These are phyloP conservation scores for Pluvialis apricaria DNA, from an alignment of 2,113 vertebrate genomes.

Conservation along the genomic window DNA sequence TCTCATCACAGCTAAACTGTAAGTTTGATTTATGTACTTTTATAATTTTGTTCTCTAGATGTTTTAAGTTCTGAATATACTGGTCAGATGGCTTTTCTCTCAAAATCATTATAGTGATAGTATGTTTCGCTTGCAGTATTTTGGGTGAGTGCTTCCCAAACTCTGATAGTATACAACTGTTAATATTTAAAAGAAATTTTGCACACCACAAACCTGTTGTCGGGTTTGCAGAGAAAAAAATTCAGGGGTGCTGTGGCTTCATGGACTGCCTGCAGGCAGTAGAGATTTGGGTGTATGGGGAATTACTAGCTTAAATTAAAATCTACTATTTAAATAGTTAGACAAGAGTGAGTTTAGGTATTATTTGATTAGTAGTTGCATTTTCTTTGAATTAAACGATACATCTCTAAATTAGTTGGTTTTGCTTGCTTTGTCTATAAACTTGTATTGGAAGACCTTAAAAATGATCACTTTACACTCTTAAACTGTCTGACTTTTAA, in stretches of 20 bases:
- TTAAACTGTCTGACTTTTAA: background rate
- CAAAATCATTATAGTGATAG: background rate
- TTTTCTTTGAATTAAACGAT: background rate
- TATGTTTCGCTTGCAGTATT: background rate
- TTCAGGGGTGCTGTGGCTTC: background rate
- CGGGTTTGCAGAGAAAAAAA: background rate
- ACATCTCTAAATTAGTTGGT: background rate
- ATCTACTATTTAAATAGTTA: background rate
- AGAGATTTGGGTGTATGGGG: background rate
- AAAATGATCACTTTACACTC: background rate
- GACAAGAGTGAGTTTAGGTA: background rate
- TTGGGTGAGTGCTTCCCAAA: background rate
- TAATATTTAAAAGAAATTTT: background rate
- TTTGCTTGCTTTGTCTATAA: background rate
- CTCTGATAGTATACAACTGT: background rate
- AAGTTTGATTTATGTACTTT: conserved; percentile 70
- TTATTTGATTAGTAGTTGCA: background rate
- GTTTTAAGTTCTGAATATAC: background rate
- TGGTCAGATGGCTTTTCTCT: background rate
- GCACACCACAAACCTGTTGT: background rate
- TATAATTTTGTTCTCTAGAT: background rate
- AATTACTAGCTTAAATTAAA: background rate
- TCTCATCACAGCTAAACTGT: conserved; percentile 97
- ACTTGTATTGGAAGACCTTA: background rate
- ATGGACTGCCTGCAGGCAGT: background rate